Evolutionary conservation across 2,888 invertebrate genomes (phyloP).

Genomic region (Pollenia amentaria): DNA sequence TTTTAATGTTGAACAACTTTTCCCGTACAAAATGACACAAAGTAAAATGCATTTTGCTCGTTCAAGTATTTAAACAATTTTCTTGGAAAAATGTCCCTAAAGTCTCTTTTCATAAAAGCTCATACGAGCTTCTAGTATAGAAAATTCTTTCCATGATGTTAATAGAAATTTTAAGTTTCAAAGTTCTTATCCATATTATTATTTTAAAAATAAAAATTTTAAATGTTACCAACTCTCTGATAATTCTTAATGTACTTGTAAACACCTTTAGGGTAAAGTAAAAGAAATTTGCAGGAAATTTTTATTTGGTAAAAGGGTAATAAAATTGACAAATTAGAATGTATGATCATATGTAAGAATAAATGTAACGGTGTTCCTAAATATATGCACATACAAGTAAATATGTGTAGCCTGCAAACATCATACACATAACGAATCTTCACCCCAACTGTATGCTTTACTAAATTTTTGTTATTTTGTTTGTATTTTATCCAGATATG

Average conservation of each 20-base stretch:
- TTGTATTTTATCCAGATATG: neutral
- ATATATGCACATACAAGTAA: neutral
- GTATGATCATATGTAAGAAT: constrained; percentile 58
- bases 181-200: too few species aligned
- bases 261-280: constrained; percentile 6
- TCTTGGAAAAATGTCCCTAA: too few species aligned
- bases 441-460: constrained; percentile 47
- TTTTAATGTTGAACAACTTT: too few species aligned
- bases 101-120: too few species aligned
- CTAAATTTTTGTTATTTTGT: constrained; percentile 12
- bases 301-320: constrained; percentile 60
- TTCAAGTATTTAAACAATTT: too few species aligned
- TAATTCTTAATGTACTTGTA: neutral
- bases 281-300: constrained; percentile 52
- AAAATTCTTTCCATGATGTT: too few species aligned
- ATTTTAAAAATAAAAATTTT: neutral
- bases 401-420: neutral
- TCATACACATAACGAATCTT: neutral
- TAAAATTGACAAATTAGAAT: constrained; percentile 73
- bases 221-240: constrained; percentile 7
- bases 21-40: too few species aligned
- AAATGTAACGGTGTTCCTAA: constrained; percentile 26
- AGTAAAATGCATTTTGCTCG: too few species aligned
- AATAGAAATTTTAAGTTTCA: too few species aligned
- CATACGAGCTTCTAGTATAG: too few species aligned